Evolutionary conservation across 2,888 invertebrate species (phyloP).

Genomic region (Drosophila mercatorum): DNA sequence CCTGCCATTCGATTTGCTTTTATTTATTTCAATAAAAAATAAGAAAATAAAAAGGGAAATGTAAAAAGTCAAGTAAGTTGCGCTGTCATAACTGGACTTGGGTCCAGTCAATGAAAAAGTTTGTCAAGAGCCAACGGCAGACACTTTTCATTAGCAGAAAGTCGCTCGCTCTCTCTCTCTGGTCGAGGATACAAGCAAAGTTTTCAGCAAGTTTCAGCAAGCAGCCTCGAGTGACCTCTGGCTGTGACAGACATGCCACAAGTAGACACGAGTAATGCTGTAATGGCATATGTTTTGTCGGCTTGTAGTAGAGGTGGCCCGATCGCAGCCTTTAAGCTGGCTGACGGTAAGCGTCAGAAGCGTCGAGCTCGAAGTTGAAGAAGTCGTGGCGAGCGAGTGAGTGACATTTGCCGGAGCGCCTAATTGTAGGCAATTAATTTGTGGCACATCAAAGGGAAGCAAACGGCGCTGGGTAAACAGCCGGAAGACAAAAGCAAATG

Average conservation of each 20-base stretch:
- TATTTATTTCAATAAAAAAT: constrained; percentile 73
- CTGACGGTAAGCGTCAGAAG: constrained; percentile 70
- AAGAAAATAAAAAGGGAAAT: constrained; percentile 3
- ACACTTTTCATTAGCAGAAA: constrained; percentile 74
- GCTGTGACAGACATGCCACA: constrained; percentile 67
- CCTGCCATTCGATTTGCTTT: constrained; percentile 56
- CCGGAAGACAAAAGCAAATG: constrained; percentile 72
- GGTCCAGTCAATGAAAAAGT: constrained; percentile 64
- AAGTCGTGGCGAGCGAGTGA: constrained; percentile 25
- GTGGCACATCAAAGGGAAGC: constrained; percentile 77
- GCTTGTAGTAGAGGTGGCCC: constrained; percentile 26
- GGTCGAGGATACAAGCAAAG: constrained; percentile 67
- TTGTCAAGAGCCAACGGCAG: constrained; percentile 65
- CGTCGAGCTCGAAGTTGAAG: background rate
- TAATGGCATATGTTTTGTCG: constrained; percentile 73
- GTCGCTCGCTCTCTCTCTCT: constrained; percentile 20
- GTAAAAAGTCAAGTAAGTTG: constrained; percentile 53
- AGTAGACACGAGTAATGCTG: constrained; percentile 67
- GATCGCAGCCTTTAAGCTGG: constrained; percentile 62
- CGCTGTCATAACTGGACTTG: constrained; percentile 55
- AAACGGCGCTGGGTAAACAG: constrained; percentile 57
- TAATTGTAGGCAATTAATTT: constrained; percentile 83
- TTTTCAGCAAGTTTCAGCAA: constrained; percentile 40
- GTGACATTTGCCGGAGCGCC: constrained; percentile 72
- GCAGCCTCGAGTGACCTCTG: constrained; percentile 27